These are phyloP conservation scores for Ischnus inquisitorius DNA, from an alignment of 2,888 invertebrate species.

Conservation along the genomic window DNA sequence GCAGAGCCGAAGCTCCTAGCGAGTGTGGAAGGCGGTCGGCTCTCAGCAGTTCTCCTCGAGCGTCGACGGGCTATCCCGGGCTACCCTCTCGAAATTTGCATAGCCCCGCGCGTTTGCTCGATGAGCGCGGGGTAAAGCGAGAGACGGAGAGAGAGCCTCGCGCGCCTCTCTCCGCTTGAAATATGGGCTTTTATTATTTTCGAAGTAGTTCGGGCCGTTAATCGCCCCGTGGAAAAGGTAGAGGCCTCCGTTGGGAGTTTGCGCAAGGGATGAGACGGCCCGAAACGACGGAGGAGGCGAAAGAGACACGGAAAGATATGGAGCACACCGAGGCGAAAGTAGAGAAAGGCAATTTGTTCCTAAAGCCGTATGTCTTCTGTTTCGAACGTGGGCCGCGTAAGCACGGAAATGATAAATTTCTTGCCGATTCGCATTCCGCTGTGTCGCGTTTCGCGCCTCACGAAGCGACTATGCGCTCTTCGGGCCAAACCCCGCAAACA, in stretches of 20 bases:
- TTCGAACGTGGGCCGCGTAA: conserved; percentile 60
- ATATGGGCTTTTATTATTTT: conserved; percentile 82
- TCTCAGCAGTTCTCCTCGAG: conserved; percentile 74
- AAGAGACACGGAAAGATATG: conserved; percentile 65
- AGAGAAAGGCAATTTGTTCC: conserved; percentile 68
- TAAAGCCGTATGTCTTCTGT: conserved; percentile 67
- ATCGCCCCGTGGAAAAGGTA: conserved; percentile 70
- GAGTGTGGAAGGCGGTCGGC: conserved; percentile 51
- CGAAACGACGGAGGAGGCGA: conserved; percentile 62
- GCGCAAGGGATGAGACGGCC: conserved; percentile 43
- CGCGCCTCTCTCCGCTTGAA: conserved; percentile 74
- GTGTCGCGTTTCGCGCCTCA: conserved; percentile 4
- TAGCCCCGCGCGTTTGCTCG: conserved; percentile 75
- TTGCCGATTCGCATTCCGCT: conserved; percentile 54
- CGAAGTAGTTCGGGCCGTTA: conserved; percentile 76
- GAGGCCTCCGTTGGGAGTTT: conserved; percentile 12
- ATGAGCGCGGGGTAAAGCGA: conserved; percentile 64
- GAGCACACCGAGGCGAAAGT: conserved; percentile 41
- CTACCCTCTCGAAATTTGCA: conserved; percentile 81
- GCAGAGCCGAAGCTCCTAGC: conserved; percentile 71
- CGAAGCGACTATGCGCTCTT: conserved; percentile 18
- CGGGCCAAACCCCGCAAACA: background rate
- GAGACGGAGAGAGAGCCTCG: conserved; percentile 39
- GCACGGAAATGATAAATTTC: conserved; percentile 65
- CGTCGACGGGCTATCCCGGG: conserved; percentile 58